Evolutionary conservation across 2,797 vertebrate species (phyloP), one percentile per base, ranked within the genome.

Genomic region (Microtus agrestis): DNA sequence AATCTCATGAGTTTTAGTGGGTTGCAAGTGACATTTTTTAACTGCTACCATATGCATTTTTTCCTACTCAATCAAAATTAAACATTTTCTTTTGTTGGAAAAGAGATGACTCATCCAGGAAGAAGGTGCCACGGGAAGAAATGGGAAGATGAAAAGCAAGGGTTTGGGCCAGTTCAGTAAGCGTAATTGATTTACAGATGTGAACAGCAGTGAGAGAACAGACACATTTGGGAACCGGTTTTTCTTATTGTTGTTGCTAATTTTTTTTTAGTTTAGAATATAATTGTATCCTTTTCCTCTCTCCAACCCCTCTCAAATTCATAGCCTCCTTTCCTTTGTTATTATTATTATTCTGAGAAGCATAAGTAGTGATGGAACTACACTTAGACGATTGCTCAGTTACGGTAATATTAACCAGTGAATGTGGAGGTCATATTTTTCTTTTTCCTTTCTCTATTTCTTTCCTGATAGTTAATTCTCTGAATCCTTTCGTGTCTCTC

Each of bases 1-100:
- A 91, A 78, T 84, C 77, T 17, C 27, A 11, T 79, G 78, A 71
- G 63, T 67, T 87, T 91, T 59, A 4, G 3, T 61, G 13, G 34
- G 13, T 63, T 94, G 5, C 14, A 13, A 54, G 0, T 92, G 85
- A 94, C 43, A 37, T 92, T 84, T 84, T 56, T 27, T 31, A 67
- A 54, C 23, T 84, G 12, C 82, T 93, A 89, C 46, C 23, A 17
- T 46, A 31, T 80, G 34, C 2, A 9, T 51, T 91, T 81, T 88
- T 34, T 51, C 48, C 61, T 43, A 71, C 48, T 43, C 93, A 34
- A 31, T 43, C 12, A 59, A 86, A 80, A 73, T 78, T 87, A 74
- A n/a, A 17, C 43, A 51, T 65, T 92, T 59, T 92, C 17, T 85
- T 95, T 77, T 74, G 14, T 56, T 94, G 37, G 34, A 56, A 91